Percentiles rank a stretch among this genome's conserved stretches.
Evolutionary conservation across 2,113 vertebrate genomes (phyloP).

Genomic region (Callospermophilus lateralis): DNA sequence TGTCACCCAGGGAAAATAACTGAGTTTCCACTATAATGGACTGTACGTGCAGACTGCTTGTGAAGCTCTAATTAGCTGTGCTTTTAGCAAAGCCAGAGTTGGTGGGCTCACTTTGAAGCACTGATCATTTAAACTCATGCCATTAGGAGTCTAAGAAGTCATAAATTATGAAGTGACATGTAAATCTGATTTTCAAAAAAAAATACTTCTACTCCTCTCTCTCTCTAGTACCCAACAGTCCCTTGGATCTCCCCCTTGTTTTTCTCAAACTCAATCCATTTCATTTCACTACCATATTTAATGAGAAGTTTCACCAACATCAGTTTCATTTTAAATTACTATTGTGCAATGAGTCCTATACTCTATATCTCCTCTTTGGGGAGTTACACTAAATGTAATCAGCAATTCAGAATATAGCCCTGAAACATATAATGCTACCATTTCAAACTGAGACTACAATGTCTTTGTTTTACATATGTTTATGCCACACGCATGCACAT

Average conservation of each 20-base stretch:
- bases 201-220: constrained; percentile 35
- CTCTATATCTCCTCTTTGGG: constrained; percentile 23
- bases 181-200: background rate
- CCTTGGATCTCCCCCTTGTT: background rate
- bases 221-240: background rate
- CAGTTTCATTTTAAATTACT: constrained; percentile 39
- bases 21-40: background rate
- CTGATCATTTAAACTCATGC: constrained; percentile 27
- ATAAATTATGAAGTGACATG: constrained; percentile 34
- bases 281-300: constrained; percentile 22
- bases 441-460: background rate
- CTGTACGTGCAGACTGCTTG: background rate
- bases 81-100: constrained; percentile 43
- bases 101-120: constrained; percentile 2
- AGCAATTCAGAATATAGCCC: constrained; percentile 20
- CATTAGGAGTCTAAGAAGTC: constrained; percentile 10
- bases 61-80: background rate
- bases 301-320: constrained; percentile 2
- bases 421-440: background rate
- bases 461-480: background rate
- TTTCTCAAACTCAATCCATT: background rate
- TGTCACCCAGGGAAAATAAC: background rate
- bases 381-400: constrained; percentile 12
- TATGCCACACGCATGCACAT: background rate
- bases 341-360: background rate